Conservation (phyloP, 2,797 vertebrate genomes). For the Chaetophractus vellerosus region DNA sequence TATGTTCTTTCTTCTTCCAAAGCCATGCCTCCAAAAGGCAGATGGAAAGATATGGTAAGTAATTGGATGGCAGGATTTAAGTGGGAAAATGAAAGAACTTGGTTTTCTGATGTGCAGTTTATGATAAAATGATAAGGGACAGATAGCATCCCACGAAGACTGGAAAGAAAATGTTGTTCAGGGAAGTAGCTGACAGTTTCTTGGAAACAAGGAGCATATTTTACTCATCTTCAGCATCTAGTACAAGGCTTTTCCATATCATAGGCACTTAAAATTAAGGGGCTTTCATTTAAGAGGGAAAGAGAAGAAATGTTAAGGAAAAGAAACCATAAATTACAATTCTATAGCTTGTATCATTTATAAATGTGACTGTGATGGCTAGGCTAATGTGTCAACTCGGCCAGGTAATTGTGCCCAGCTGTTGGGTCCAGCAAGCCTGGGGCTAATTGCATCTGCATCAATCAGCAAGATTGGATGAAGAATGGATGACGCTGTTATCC, state of each 20-base stretch:
- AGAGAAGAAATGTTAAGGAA: background rate
- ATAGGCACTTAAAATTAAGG: background rate
- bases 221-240: background rate
- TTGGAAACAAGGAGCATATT: background rate
- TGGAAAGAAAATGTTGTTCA: background rate
- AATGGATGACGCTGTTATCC: no score
- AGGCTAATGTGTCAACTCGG: no score
- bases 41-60: background rate
- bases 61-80: background rate
- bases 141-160: background rate
- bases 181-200: background rate
- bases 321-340: background rate
- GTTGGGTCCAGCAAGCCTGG: no score
- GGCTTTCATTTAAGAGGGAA: background rate
- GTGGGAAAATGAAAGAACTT: constrained; percentile 35
- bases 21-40: background rate
- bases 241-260: background rate
- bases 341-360: background rate
- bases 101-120: background rate
- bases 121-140: background rate
- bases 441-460: no score
- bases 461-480: no score
- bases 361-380: no score
- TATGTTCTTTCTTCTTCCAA: background rate
- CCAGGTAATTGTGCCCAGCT: no score